A percentile compares a stretch with the other conserved stretches of the same genome.
Evolutionary conservation across 2,797 vertebrate genomes (phyloP).

Genomic region (Thripadectes ignobilis): DNA sequence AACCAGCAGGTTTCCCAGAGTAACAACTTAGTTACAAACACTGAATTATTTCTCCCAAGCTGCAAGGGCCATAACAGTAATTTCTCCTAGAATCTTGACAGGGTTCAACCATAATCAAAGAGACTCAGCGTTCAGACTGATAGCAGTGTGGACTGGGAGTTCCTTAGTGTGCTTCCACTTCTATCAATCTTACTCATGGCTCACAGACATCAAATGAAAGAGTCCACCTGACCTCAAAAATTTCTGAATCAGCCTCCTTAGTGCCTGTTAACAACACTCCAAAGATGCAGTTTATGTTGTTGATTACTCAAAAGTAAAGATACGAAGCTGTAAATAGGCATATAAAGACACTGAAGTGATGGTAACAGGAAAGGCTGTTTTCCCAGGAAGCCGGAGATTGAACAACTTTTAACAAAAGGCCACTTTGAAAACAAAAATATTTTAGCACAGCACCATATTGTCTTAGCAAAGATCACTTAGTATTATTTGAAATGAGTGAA

Average conservation of each 20-base stretch:
- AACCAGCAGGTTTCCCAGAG: not conserved
- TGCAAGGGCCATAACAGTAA: not conserved
- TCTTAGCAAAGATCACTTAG: slow-evolving; percentile 4
- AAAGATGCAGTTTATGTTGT: not conserved
- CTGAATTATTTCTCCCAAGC: not conserved
- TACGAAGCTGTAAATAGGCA: not conserved
- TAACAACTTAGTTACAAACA: not conserved
- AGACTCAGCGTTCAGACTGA: not conserved
- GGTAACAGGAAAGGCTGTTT: not conserved
- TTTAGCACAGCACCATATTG: not conserved
- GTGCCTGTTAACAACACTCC: not conserved
- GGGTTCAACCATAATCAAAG: not conserved
- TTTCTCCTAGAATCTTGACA: not conserved
- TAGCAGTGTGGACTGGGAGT: not conserved
- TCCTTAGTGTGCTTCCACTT: not conserved
- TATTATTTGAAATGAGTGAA: not conserved
- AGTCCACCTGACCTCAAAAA: not conserved
- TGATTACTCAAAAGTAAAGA: slow-evolving; percentile 13
- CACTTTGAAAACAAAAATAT: not conserved
- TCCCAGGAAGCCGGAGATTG: not conserved
- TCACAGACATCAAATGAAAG: not conserved
- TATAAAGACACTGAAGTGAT: not conserved
- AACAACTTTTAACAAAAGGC: not conserved
- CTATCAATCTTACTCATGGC: not conserved
- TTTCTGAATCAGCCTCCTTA: not conserved